Evolutionary conservation across 2,113 vertebrate genomes (phyloP), one percentile per base, ranked within the genome.

Genomic region (Nyctibius bracteatus): DNA sequence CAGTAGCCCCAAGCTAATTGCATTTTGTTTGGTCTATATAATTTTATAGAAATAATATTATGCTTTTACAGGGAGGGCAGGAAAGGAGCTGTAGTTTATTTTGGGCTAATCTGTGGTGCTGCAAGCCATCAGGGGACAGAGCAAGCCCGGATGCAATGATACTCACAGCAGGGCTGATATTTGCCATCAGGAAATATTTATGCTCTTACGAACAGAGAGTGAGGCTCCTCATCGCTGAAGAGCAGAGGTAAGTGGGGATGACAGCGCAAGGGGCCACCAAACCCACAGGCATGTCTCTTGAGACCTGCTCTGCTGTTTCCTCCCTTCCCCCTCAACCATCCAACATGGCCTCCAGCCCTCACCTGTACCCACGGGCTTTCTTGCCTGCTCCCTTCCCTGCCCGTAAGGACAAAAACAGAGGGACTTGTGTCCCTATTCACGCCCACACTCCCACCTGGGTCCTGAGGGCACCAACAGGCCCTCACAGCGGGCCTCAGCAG

Each of bases 361-460:
- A 37, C 46, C 39, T 25, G 3, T 12, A 47, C 19, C 33, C 43
- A 13, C 2, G 11, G 20, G 23, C 31, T 11, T 35, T 54, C 28
- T 49, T 17, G 39, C 58, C 33, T n/a, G 9, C 37, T 73, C 30
- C 28, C 39, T 43, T 47, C 9, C 25, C 11, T 3, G 0, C 6
- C 55, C 5, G 0, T 37, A 37, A 67, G 16, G 19, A 13, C 0
- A 0, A n/a, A 54, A 61, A 1, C 22, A 43, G 30, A 47, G 16
- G 18, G 14, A 59, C 8, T 24, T 28, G n/a, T 41, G 28, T 5
- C 37, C 41, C 71, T 39, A 5, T 7, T 5, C 31, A 30, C 16
- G 16, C 23, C 24, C 58, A 39, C 5, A 0, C 6, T n/a, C 20
- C 71, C 5, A 4, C 31, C 25, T 14, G 22, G 18, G 39, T 43